A percentile compares a stretch with the other conserved stretches of the same genome.
Evolutionary conservation across 2,888 invertebrate species (phyloP).

Genomic region (Stictocephala bisonia): DNA sequence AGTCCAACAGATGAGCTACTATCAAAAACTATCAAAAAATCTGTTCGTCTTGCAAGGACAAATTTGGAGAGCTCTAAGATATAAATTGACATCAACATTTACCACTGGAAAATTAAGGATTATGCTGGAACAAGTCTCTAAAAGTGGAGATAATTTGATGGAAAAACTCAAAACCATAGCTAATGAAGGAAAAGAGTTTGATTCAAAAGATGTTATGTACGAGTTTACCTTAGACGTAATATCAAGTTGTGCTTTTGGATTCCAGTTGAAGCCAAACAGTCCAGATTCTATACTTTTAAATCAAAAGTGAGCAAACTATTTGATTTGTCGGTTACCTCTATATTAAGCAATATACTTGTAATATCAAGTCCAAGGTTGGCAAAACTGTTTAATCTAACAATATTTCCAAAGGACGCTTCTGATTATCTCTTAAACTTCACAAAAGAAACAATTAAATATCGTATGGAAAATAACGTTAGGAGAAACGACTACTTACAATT

Average conservation of each 20-base stretch:
- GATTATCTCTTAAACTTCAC: conserved; percentile 5
- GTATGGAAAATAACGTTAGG: not conserved
- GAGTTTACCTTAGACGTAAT: conserved; percentile 66
- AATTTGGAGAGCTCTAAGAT: conserved; percentile 66
- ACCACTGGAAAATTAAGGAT: conserved; percentile 68
- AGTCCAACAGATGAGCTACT: conserved; percentile 57
- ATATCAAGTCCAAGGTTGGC: not conserved
- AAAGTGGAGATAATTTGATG: conserved; percentile 60
- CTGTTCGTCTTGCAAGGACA: conserved; percentile 65
- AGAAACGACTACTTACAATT: conserved; percentile 32
- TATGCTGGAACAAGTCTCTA: conserved; percentile 66
- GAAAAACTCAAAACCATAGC: not conserved
- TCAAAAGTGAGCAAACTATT: not conserved
- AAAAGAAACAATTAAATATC: not conserved
- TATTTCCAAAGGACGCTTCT: not conserved
- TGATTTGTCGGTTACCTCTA: not conserved
- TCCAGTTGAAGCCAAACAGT: conserved; percentile 63
- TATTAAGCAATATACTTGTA: not conserved
- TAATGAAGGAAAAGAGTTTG: conserved; percentile 19
- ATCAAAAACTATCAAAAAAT: conserved; percentile 62
- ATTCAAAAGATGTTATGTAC: conserved; percentile 61
- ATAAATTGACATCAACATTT: conserved; percentile 68
- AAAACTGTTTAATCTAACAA: not conserved
- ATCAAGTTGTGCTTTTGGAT: conserved; percentile 64
- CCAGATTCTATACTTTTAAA: not conserved